Conservation (phyloP, 2,113 vertebrate species). For the Ginglymostoma cirratum region DNA sequence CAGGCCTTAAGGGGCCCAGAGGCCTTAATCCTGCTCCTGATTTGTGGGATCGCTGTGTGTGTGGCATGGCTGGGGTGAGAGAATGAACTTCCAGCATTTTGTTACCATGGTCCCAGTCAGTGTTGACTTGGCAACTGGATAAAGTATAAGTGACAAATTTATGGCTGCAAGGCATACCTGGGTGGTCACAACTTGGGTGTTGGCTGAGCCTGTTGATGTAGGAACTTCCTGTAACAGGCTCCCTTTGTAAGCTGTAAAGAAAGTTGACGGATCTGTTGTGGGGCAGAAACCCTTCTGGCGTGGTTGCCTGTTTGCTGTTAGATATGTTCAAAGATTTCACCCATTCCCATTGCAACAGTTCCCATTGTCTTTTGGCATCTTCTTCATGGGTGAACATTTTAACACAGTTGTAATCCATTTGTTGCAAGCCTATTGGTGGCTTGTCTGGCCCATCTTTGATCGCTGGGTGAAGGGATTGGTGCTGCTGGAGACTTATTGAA, state of each 20-base stretch:
- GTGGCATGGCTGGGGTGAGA: too few species aligned
- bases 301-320: background rate
- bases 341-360: background rate
- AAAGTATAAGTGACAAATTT: background rate
- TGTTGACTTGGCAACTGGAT: background rate
- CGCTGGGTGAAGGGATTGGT: too few species aligned
- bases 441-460: too few species aligned
- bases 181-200: background rate
- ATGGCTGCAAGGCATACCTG: background rate
- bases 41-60: too few species aligned
- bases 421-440: too few species aligned
- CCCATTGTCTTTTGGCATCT: too few species aligned
- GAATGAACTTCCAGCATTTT: background rate
- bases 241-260: background rate
- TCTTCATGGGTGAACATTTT: too few species aligned
- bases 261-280: background rate
- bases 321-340: background rate
- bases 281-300: too few species aligned
- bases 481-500: background rate
- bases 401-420: too few species aligned
- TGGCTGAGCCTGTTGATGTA: background rate
- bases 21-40: too few species aligned
- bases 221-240: background rate
- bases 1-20: too few species aligned
- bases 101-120: background rate